A percentile compares a stretch with the other conserved stretches of the same genome.
phyloP scores from a whole-genome alignment of 2,797 vertebrate species.

The Ctenochaetus hawaiiensis region DNA sequence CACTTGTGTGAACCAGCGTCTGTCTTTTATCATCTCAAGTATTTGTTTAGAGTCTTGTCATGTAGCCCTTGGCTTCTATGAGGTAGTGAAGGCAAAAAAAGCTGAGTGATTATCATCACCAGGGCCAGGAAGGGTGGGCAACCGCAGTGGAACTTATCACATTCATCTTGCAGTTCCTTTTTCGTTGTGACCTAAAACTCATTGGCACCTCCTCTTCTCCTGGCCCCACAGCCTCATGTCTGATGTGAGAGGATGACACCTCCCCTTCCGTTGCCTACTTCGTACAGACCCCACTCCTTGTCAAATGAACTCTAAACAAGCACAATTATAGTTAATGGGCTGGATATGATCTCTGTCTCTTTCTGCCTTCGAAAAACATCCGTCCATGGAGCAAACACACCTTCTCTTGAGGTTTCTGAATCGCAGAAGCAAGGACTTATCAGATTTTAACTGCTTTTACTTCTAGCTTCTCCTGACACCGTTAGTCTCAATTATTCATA shows the following conservation, averaged over 20 bases:
- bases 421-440: slow-evolving; percentile 12
- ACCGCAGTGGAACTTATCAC: slow-evolving; percentile 55
- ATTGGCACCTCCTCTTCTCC: slow-evolving; percentile 67
- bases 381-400: slow-evolving; percentile 40
- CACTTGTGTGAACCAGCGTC: slow-evolving; percentile 40
- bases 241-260: slow-evolving; percentile 80
- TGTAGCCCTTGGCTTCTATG: slow-evolving; percentile 64
- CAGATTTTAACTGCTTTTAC: slow-evolving; percentile 15
- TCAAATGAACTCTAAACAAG: slow-evolving; percentile 65
- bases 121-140: slow-evolving; percentile 73
- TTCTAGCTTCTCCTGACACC: slow-evolving; percentile 20
- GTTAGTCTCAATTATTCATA: slow-evolving; percentile 19
- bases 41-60: slow-evolving; percentile 71
- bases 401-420: slow-evolving; percentile 39
- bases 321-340: slow-evolving; percentile 76
- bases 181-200: slow-evolving; percentile 56
- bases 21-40: slow-evolving; percentile 64
- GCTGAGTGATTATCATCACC: slow-evolving; percentile 72
- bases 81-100: slow-evolving; percentile 69
- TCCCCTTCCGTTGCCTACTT: slow-evolving; percentile 70
- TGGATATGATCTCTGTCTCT: slow-evolving; percentile 72
- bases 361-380: slow-evolving; percentile 67
- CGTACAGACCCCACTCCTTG: slow-evolving; percentile 49
- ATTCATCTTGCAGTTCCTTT: slow-evolving; percentile 55
- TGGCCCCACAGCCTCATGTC: slow-evolving; percentile 62